A percentile compares a stretch with the other conserved stretches of the same genome.
These are phyloP conservation scores for Eretmochelys imbricata DNA, from an alignment of 2,113 vertebrate genomes.

Conservation along the genomic window DNA sequence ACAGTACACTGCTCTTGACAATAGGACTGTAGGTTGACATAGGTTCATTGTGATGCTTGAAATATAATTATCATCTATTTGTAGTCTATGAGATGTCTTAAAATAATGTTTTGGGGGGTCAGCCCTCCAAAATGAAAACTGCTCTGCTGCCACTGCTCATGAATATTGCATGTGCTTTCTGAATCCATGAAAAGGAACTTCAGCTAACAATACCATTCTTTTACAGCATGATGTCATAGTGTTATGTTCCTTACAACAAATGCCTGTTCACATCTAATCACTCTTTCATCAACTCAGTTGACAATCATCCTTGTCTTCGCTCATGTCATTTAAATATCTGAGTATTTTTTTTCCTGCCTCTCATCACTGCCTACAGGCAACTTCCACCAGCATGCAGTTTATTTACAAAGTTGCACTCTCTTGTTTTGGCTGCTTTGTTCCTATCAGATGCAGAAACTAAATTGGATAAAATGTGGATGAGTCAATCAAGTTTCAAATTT, in stretches of 20 bases:
- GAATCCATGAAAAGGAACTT: background rate
- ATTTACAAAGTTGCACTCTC: background rate
- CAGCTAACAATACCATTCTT: background rate
- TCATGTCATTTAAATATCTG: background rate
- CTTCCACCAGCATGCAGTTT: background rate
- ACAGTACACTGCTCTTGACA: background rate
- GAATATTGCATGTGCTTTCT: background rate
- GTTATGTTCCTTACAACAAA: slow-evolving; percentile 6
- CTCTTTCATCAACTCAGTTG: background rate
- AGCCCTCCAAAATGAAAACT: background rate
- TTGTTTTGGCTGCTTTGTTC: background rate
- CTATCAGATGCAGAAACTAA: background rate
- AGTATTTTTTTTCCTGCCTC: background rate
- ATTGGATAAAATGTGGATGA: background rate
- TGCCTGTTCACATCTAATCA: slow-evolving; percentile 16
- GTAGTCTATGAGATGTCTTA: background rate
- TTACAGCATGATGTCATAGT: background rate
- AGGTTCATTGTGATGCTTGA: background rate
- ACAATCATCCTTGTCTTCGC: background rate
- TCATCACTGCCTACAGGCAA: background rate
- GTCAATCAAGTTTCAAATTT: background rate
- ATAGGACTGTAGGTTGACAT: background rate
- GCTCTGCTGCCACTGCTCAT: background rate
- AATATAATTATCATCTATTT: background rate
- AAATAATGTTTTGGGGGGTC: slow-evolving; percentile 1